Percentiles rank a stretch among this genome's conserved stretches.
Evolutionary conservation across 1,140 invertebrate species (phyloP).

Genomic region (Procambarus clarkii): DNA sequence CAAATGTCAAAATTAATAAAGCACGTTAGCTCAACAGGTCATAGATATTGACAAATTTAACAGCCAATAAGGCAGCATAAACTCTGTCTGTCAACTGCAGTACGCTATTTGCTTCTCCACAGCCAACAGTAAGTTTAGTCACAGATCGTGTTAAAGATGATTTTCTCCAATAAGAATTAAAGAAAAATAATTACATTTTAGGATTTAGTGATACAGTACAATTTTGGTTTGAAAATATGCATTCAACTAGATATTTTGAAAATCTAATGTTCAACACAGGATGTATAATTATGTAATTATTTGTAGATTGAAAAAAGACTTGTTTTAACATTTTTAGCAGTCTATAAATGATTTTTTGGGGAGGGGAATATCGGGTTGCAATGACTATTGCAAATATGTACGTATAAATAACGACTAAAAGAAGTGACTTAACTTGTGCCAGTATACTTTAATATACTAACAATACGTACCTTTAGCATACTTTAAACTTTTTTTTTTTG

Average conservation of each 20-base stretch:
- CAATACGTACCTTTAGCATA: background rate
- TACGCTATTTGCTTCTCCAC: conserved; percentile 1
- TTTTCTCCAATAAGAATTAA: background rate
- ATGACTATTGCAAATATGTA: background rate
- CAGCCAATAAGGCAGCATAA: conserved; percentile 4
- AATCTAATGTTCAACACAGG: background rate
- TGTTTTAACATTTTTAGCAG: background rate
- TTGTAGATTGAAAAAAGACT: background rate
- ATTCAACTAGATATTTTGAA: background rate
- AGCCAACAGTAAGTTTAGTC: background rate
- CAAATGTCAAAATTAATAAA: background rate
- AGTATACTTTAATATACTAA: conserved; percentile 7
- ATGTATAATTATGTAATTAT: background rate
- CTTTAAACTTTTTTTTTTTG: conserved; percentile 23
- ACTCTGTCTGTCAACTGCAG: background rate
- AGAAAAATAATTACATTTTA: background rate
- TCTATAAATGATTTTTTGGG: background rate
- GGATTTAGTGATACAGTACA: background rate
- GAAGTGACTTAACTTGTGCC: background rate
- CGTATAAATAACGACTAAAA: background rate
- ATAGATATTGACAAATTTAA: conserved; percentile 2
- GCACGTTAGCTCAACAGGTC: conserved; percentile 14
- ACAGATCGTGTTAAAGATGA: background rate
- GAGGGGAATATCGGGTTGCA: background rate
- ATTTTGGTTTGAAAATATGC: background rate